Percentiles rank a stretch among this genome's conserved stretches.
phyloP scores from a whole-genome alignment of 2,113 vertebrate genomes.

The Gila orcuttii region DNA sequence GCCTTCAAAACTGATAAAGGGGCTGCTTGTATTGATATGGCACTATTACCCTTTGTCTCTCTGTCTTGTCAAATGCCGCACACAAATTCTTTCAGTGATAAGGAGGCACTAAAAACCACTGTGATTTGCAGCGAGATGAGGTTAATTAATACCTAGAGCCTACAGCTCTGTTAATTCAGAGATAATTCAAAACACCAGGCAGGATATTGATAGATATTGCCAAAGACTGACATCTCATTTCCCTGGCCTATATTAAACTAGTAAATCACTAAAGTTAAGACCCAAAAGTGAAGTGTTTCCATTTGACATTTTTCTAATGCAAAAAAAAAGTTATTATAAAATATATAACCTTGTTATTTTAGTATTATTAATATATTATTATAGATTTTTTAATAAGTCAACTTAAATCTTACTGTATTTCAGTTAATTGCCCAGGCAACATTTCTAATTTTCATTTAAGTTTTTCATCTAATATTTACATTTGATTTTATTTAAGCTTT shows the following conservation, averaged over 20 bases:
- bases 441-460: too few species aligned
- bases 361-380: too few species aligned
- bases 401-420: too few species aligned
- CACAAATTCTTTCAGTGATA: slow-evolving; percentile 57
- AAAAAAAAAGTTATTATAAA: neutral
- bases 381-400: too few species aligned
- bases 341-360: neutral
- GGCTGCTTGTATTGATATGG: slow-evolving; percentile 37
- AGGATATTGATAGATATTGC: neutral
- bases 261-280: neutral
- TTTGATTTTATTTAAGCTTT: too few species aligned
- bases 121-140: slow-evolving; percentile 65
- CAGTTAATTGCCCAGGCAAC: too few species aligned
- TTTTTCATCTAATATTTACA: too few species aligned
- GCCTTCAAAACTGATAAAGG: slow-evolving; percentile 38
- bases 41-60: slow-evolving; percentile 24
- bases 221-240: neutral
- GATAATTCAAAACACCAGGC: slow-evolving; percentile 1
- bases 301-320: neutral
- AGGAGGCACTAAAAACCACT: slow-evolving; percentile 51
- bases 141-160: slow-evolving; percentile 73
- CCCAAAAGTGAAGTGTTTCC: too few species aligned
- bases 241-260: neutral
- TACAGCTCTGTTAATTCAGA: slow-evolving; percentile 58
- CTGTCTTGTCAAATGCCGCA: neutral